Evolutionary conservation across 2,888 invertebrate species (phyloP).

Genomic region (Drosophila rubida): DNA sequence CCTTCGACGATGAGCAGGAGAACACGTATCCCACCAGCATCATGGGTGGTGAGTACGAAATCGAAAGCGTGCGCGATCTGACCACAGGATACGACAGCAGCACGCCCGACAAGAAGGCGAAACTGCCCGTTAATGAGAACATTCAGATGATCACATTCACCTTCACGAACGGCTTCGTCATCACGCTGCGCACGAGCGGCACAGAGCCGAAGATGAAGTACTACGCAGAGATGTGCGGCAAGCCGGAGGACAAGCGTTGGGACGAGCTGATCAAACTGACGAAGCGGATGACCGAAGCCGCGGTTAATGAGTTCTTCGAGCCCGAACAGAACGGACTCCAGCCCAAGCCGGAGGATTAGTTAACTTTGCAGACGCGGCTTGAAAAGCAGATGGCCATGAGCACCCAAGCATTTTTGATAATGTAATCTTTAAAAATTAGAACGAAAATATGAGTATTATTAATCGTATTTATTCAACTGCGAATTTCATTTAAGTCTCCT

Average conservation of each 20-base stretch:
- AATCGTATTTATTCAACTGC: too few relatives aligned
- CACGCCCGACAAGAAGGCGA: slow-evolving; percentile 89
- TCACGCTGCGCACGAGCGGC: slow-evolving; percentile 97
- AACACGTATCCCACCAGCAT: slow-evolving; percentile 90
- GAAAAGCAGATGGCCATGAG: neutral
- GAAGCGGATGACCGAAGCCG: slow-evolving; percentile 90
- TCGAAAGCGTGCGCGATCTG: slow-evolving; percentile 92
- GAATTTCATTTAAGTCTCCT: too few relatives aligned
- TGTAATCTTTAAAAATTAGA: neutral
- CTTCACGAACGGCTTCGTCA: slow-evolving; percentile 93
- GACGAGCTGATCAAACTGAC: slow-evolving; percentile 87
- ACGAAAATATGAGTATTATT: too few relatives aligned
- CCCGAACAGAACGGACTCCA: slow-evolving; percentile 89
- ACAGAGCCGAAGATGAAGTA: slow-evolving; percentile 99
- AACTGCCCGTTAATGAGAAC: slow-evolving; percentile 88
- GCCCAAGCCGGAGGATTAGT: slow-evolving; percentile 46
- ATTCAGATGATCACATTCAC: slow-evolving; percentile 97
- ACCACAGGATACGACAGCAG: slow-evolving; percentile 92
- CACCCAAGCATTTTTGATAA: neutral
- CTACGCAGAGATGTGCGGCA: slow-evolving; percentile 95
- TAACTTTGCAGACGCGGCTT: neutral
- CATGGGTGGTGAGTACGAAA: slow-evolving; percentile 87
- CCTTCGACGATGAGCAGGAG: slow-evolving; percentile 86
- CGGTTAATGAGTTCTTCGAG: slow-evolving; percentile 92
- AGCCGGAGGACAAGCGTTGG: slow-evolving; percentile 89